These are phyloP conservation scores for Tangara arthus DNA, from an alignment of 2,797 vertebrate species.

Conservation along the genomic window DNA sequence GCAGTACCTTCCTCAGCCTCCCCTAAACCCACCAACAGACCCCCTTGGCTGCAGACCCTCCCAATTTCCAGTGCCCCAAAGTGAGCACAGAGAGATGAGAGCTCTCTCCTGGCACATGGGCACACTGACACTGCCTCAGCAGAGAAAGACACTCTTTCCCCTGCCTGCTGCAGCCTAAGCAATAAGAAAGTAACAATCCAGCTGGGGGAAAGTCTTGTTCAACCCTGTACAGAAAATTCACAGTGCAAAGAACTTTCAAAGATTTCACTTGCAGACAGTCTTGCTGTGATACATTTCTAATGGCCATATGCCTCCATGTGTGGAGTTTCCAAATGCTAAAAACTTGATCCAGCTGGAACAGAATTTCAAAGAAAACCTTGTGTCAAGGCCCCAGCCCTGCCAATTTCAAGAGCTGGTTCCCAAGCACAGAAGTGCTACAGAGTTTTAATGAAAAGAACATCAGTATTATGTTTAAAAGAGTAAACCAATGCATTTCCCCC, in stretches of 20 bases:
- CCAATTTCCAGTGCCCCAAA: neutral
- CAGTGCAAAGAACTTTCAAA: neutral
- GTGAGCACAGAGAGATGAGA: neutral
- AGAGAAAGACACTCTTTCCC: neutral
- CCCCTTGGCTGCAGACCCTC: neutral
- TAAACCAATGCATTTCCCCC: neutral
- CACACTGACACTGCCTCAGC: too few species aligned
- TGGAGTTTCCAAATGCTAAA: constrained; percentile 7
- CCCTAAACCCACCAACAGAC: neutral
- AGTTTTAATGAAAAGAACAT: constrained; percentile 29
- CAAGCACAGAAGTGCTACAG: neutral
- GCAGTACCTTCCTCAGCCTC: neutral
- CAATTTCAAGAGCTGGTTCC: constrained; percentile 19
- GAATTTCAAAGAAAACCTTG: constrained; percentile 14
- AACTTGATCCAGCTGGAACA: constrained; percentile 52
- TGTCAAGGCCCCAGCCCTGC: neutral
- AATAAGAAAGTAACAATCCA: neutral
- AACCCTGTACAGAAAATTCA: neutral
- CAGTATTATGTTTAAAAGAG: neutral
- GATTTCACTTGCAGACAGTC: constrained; percentile 1
- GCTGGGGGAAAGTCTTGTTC: neutral
- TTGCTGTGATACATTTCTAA: neutral
- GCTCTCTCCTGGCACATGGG: neutral
- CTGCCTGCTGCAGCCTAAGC: neutral
- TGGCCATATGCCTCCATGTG: constrained; percentile 9